phyloP scores from a whole-genome alignment of 2,797 vertebrate species.

The Trichosurus vulpecula region DNA sequence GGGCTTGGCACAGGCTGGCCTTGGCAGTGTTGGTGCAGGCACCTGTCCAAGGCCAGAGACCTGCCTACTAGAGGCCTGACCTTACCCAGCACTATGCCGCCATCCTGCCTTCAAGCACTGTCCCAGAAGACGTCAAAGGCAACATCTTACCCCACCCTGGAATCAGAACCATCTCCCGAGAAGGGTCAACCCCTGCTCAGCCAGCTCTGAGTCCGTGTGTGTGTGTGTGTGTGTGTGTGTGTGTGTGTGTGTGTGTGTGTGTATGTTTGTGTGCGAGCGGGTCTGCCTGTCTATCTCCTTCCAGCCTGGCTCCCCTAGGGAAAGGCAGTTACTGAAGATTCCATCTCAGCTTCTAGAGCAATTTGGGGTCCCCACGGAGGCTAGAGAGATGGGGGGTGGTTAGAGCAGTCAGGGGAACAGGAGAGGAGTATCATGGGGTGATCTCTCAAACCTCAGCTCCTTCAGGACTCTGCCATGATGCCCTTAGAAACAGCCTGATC shows the following conservation, averaged over 20 bases:
- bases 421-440: background rate
- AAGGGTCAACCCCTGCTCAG: background rate
- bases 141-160: background rate
- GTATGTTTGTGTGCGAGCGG: too few relatives aligned
- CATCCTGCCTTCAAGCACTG: slow-evolving; percentile 23
- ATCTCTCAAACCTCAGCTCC: background rate
- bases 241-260: background rate
- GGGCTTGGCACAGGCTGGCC: slow-evolving; percentile 61
- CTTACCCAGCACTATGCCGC: slow-evolving; percentile 22
- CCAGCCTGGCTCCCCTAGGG: slow-evolving; percentile 20
- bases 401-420: too few relatives aligned
- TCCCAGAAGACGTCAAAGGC: background rate
- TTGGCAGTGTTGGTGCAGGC: slow-evolving; percentile 18
- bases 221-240: background rate
- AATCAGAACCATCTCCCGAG: background rate
- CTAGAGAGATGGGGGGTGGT: background rate
- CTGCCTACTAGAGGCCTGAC: slow-evolving; percentile 30
- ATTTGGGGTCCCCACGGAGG: slow-evolving; percentile 61
- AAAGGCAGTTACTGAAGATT: slow-evolving; percentile 57
- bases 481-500: background rate
- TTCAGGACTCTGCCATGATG: background rate
- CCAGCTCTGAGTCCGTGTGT: background rate
- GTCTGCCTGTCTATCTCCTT: slow-evolving; percentile 6
- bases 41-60: slow-evolving; percentile 68
- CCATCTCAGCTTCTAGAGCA: slow-evolving; percentile 59